Conservation (phyloP, 1,140 invertebrate species). For the Bombus vancouverensis region DNA sequence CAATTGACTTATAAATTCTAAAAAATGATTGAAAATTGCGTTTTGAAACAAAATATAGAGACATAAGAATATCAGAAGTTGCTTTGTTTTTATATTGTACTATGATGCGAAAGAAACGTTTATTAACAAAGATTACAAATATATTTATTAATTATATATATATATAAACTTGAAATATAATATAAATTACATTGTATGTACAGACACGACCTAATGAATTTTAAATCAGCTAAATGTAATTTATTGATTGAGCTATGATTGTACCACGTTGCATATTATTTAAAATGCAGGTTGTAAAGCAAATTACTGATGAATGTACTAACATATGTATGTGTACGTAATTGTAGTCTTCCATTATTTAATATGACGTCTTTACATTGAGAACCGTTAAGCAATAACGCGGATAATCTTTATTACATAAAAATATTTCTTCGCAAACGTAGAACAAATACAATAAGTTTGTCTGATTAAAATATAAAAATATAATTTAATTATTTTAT, state of each 20-base stretch:
- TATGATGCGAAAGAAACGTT: not conserved
- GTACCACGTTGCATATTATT: not conserved
- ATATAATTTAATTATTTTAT: not conserved
- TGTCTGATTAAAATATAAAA: not conserved
- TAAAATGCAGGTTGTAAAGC: not conserved
- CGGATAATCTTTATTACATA: not conserved
- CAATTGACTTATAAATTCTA: too few relatives aligned
- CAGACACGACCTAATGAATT: not conserved
- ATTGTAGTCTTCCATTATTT: not conserved
- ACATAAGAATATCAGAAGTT: too few relatives aligned
- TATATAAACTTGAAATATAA: not conserved
- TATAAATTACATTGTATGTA: not conserved
- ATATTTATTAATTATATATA: too few relatives aligned
- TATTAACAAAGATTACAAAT: not conserved
- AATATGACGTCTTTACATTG: not conserved
- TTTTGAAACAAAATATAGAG: too few relatives aligned
- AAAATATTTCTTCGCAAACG: not conserved
- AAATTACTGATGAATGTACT: not conserved
- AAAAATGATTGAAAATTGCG: too few relatives aligned
- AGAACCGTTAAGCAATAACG: not conserved
- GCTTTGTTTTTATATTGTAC: not conserved
- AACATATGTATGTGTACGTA: not conserved
- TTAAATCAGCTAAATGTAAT: not conserved
- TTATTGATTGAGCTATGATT: slow-evolving; percentile 11
- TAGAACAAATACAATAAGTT: not conserved